Evolutionary conservation across 2,797 vertebrate species (phyloP), one percentile per base, ranked within the genome.

Genomic region (Gobionotothen gibberifrons): DNA sequence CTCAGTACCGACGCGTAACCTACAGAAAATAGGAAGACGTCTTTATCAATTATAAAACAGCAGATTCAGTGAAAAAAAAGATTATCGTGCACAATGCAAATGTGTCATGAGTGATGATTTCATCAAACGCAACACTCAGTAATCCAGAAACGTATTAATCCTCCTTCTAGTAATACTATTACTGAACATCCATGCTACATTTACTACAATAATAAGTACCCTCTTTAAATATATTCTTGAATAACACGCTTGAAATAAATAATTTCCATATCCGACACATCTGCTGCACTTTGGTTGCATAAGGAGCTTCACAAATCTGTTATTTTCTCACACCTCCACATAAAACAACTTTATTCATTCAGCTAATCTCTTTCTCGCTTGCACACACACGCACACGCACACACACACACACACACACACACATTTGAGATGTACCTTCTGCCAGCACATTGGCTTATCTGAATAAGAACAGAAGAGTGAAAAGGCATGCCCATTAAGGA

Each of bases 231-330:
- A 90, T 77, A 82, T 85, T 89, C 78, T 79, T 74, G 16, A 52
- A 69, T 65, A 83, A 76, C 72, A 78, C 32, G 7, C 75, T 84
- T 72, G n/a, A 85, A 88, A 92, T 90, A 92, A 92, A 91, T 91
- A 74, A 82, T 85, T 87, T 84, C 76, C 40, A 48, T 80, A 73
- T 84, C 62, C 85, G 78, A 87, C 67, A 72, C 71, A 76, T 79
- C 58, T 83, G 81, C 82, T 86, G 79, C 69, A 82, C 87, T 93
- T 92, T 90, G 86, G 90, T 91, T 90, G 84, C 87, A 89, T 82
- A 82, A 88, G 73, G 73, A 77, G 69, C 49, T 85, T 73, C 54
- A 67, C 49, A 73, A 76, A 75, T 54, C 29, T 15, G 52, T 59
- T 67, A 58, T 80, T 84, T 78, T 57, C 52, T 85, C 59, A 82